Base-by-base conservation (phyloP, 2,113 vertebrate species). In the Muscicapa adusta region DNA sequence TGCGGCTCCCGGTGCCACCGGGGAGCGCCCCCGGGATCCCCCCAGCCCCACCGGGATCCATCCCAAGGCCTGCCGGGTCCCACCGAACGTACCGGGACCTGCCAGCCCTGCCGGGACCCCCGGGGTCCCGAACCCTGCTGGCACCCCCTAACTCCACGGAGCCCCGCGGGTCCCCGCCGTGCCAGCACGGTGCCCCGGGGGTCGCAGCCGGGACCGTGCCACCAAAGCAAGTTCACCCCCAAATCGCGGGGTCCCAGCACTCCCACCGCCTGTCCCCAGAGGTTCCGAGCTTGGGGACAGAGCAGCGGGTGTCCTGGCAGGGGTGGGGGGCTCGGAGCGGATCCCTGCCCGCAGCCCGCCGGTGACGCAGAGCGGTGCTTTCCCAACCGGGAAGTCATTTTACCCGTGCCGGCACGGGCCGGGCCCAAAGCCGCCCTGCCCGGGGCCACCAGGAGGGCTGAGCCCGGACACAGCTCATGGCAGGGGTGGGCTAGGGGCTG, bases 301-400 rank as follows among this genome's bases (percentile, higher is more conserved):
- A 38, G 19, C 36, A 4, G n/a, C 0, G 12, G 22, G 54, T 11
- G 3, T 17, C 18, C 19, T 7, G 6, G 40, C 15, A 6, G 16
- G n/a, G n/a, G 23, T 4, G 70, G 23, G 56, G 70, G 63, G 24
- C 63, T 56, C 33, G 47, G n/a, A 23, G 18, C 18, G 31, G 17
- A 6, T 2, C 50, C 5, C 4, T 23, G 11, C 48, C 43, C 25
- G 7, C 18, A 50, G 11, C 74, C 65, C 25, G 12, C 14, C 5
- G 75, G 61, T 92, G 84, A 92, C 92, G 92, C 85, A 92, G 81
- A 75, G 50, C 45, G 80, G 88, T 91, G 81, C 6, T 92, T 92
- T 94, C 94, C 89, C 94, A 90, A 90, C 63, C 71, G 94, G 94
- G 94, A 95, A 95, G 85, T 95, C 82, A 45, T 92, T 84, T 63